Conservation (phyloP, 2,113 vertebrate genomes). For the Cyanocitta stelleri region DNA sequence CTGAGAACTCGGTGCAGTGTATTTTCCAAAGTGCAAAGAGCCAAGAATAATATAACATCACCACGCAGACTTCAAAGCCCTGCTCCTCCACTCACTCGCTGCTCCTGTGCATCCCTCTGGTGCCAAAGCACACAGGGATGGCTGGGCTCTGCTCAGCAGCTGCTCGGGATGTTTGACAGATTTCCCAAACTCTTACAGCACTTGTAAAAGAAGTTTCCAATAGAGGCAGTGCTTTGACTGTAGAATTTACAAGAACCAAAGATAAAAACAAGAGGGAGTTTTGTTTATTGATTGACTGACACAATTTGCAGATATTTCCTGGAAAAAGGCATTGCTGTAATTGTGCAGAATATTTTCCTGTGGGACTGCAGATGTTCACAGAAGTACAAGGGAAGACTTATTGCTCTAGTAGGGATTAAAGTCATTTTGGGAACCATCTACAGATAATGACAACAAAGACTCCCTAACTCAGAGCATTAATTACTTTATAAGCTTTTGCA, state of each 20-base stretch:
- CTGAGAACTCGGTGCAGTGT: conserved; percentile 74
- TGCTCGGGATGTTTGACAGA: conserved; percentile 68
- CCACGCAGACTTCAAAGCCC: conserved; percentile 80
- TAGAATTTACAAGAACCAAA: neutral
- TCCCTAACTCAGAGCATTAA: neutral
- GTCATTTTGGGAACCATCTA: neutral
- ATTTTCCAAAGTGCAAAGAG: conserved; percentile 76
- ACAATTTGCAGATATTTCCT: neutral
- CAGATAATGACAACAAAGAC: neutral
- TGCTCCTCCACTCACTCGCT: conserved; percentile 46
- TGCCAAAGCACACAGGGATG: conserved; percentile 74
- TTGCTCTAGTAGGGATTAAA: neutral
- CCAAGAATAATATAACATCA: conserved; percentile 88
- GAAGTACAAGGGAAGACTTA: neutral
- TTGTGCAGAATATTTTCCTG: neutral
- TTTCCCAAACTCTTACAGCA: conserved; percentile 66
- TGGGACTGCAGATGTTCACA: neutral
- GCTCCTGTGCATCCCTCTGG: conserved; percentile 76
- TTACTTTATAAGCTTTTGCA: neutral
- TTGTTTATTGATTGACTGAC: conserved; percentile 10
- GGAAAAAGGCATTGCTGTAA: neutral
- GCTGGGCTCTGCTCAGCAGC: conserved; percentile 63
- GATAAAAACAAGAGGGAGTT: neutral
- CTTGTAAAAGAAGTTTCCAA: conserved; percentile 76
- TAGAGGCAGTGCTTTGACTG: conserved; percentile 55